These are phyloP conservation scores for Osmerus mordax DNA, from an alignment of 2,113 vertebrate genomes.

Conservation along the genomic window DNA sequence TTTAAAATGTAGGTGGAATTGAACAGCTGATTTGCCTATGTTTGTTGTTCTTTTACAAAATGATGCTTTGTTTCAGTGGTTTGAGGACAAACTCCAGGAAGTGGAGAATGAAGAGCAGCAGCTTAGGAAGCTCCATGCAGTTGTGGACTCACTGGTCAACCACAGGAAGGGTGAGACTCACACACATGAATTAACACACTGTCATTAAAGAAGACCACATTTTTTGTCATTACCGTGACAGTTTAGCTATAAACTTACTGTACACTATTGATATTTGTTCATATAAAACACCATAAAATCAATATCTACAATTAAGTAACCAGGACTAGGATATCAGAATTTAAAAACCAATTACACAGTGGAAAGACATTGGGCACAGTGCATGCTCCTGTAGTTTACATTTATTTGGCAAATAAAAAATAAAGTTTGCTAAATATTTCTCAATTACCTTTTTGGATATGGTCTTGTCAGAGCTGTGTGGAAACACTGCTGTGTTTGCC, in stretches of 20 bases:
- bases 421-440: too few relatives aligned
- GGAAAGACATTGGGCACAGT: too few relatives aligned
- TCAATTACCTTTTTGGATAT: too few relatives aligned
- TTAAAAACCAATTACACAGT: too few relatives aligned
- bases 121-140: slow-evolving; percentile 84
- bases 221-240: background rate
- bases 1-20: background rate
- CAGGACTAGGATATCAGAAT: too few relatives aligned
- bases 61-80: slow-evolving; percentile 79
- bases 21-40: background rate
- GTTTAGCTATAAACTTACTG: background rate
- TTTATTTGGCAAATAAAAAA: too few relatives aligned
- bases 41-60: background rate
- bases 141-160: slow-evolving; percentile 88
- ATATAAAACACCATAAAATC: background rate
- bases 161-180: slow-evolving; percentile 87
- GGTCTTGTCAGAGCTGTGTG: slow-evolving; percentile 72
- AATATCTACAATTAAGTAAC: too few relatives aligned
- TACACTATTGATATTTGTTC: background rate
- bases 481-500: slow-evolving; percentile 90
- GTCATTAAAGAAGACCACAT: background rate
- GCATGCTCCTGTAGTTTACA: background rate
- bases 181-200: background rate
- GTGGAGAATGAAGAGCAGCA: slow-evolving; percentile 93
- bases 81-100: slow-evolving; percentile 95